Percentiles rank a stretch among this genome's conserved stretches.
These are phyloP conservation scores for Grus americana DNA, from an alignment of 2,113 vertebrate species.

Conservation along the genomic window DNA sequence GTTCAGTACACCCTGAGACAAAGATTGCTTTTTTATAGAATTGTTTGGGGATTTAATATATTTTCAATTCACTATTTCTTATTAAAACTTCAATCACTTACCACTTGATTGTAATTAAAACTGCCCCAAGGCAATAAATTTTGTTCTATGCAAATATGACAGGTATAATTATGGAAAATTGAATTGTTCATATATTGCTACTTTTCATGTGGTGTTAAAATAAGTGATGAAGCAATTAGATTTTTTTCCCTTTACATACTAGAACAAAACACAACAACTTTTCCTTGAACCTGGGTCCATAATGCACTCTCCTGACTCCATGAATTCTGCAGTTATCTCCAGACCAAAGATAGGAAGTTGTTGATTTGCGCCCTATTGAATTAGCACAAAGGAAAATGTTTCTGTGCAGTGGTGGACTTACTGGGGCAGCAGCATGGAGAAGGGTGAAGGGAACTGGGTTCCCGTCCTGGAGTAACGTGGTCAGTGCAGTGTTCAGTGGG, in stretches of 20 bases:
- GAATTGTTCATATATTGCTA: slow-evolving; percentile 39
- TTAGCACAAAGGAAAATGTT: background rate
- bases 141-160: slow-evolving; percentile 52
- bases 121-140: slow-evolving; percentile 64
- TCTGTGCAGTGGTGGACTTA: background rate
- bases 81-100: slow-evolving; percentile 66
- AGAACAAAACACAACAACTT: background rate
- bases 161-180: slow-evolving; percentile 64
- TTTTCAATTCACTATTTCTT: slow-evolving; percentile 56
- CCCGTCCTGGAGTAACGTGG: accelerated
- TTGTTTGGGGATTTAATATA: slow-evolving; percentile 58
- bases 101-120: slow-evolving; percentile 72
- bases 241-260: background rate
- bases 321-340: background rate
- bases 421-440: too few species aligned
- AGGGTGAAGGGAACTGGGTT: background rate
- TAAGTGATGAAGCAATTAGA: slow-evolving; percentile 20
- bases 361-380: background rate
- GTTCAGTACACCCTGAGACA: slow-evolving; percentile 3
- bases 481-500: background rate
- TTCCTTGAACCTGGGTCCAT: background rate
- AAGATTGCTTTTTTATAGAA: slow-evolving; percentile 11
- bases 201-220: slow-evolving; percentile 39
- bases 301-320: background rate
- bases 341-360: background rate